Conservation (phyloP, 2,888 invertebrate species). For the Stenichneumon culpator region DNA sequence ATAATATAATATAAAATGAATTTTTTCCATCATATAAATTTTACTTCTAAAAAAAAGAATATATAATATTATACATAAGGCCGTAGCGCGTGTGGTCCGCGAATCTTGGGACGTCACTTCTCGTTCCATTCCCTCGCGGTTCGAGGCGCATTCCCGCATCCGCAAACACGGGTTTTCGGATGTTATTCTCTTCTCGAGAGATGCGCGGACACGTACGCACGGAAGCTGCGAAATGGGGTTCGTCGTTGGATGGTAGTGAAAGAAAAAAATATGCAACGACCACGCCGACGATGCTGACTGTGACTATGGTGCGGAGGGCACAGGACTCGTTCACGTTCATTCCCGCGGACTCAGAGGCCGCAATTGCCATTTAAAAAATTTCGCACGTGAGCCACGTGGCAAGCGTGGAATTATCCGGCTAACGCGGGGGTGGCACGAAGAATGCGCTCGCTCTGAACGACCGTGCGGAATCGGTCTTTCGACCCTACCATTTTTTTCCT, state of each 20-base stretch:
- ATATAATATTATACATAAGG: slow-evolving; percentile 13
- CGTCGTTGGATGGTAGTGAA: slow-evolving; percentile 35
- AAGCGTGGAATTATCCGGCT: slow-evolving; percentile 73
- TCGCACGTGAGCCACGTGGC: slow-evolving; percentile 79
- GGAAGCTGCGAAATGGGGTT: slow-evolving; percentile 69
- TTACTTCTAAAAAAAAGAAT: neutral
- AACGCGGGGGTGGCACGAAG: slow-evolving; percentile 68
- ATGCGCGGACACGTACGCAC: slow-evolving; percentile 78
- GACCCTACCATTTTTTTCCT: slow-evolving; percentile 6
- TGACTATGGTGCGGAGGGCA: slow-evolving; percentile 42
- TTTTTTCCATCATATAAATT: neutral
- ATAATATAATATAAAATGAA: neutral
- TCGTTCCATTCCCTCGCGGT: slow-evolving; percentile 41
- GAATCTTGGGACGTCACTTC: slow-evolving; percentile 24
- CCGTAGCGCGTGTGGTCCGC: slow-evolving; percentile 8
- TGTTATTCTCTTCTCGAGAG: slow-evolving; percentile 62
- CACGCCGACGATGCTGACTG: slow-evolving; percentile 44
- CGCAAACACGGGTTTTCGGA: slow-evolving; percentile 52
- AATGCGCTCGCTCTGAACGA: slow-evolving; percentile 52
- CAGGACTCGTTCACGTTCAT: slow-evolving; percentile 54
- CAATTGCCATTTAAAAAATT: slow-evolving; percentile 74
- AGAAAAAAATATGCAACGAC: slow-evolving; percentile 27
- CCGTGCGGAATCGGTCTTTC: slow-evolving; percentile 50
- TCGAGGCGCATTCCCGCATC: slow-evolving; percentile 30
- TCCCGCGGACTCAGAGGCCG: slow-evolving; percentile 48